Base-by-base conservation (phyloP, 1,140 invertebrate species). In the Psilanteris sp. region DNA sequence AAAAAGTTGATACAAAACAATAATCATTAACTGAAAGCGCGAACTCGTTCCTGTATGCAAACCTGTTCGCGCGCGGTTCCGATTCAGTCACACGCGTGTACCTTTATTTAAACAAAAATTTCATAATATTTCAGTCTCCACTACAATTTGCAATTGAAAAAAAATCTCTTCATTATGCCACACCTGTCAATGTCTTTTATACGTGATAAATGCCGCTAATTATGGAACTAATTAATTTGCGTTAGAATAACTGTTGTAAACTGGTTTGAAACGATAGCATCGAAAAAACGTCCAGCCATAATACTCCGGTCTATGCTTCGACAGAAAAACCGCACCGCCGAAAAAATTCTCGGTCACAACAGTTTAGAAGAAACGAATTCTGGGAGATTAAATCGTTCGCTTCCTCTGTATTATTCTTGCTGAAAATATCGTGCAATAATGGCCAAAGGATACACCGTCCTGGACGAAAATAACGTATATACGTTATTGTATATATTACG, bases 161-260 rank as follows among this genome's bases (percentile, higher is more conserved):
- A 66, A 22, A 32, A 13, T 9, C n/a, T n/a, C n/a, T n/a, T 32
- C 29, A 70, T 57, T 54, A 61, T 54, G 55, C 67, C 55, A 54
- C 46, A 61, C 44, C 55, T 71, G 55, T 71, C 67, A 71, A 44
- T 61, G 39, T 54, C 34, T 71, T 9, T 57, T 46, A 59, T 22
- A 29, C 22, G 24, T 46, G 48, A 62, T 72, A 72, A 72, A 62
- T 34, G 29, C 32, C 29, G 48, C 55, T 59, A 62, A 72, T 72
- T 72, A 62, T 48, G 67, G 67, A 72, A 72, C 67, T 72, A 62
- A 72, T 72, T 62, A 62, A 62, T 72, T 72, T 62, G 11, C 48
- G 32, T 71, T 71, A 62, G 67, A 71, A 71, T 71, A 61, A 62
- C 55, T 43, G 54, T 59, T 61, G 52, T 43, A 70, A 70, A 70